phyloP scores from a whole-genome alignment of 2,888 invertebrate genomes.

The Anagyrus pseudococci region DNA sequence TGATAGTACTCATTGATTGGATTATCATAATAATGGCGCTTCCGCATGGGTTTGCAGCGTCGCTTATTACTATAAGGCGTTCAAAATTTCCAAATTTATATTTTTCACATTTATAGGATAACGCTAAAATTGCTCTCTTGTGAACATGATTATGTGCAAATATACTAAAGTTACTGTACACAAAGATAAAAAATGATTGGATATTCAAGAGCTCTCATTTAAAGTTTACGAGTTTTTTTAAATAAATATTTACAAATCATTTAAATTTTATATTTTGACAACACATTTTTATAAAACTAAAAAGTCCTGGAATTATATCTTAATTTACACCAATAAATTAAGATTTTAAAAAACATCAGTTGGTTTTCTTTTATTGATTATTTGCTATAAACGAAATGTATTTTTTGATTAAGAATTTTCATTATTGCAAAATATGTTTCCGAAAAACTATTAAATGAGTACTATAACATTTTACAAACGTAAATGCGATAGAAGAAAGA shows the following conservation, averaged over 20 bases:
- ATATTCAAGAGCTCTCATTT: conserved; percentile 2
- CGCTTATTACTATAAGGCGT: too few relatives aligned
- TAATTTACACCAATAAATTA: background rate
- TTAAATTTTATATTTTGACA: conserved; percentile 21
- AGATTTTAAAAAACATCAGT: background rate
- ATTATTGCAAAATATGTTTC: background rate
- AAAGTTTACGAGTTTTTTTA: conserved; percentile 7
- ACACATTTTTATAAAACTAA: background rate
- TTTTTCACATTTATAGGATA: too few relatives aligned
- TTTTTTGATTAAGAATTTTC: conserved; percentile 21
- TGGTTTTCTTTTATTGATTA: background rate
- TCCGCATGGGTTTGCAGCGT: conserved; percentile 9
- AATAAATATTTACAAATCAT: background rate
- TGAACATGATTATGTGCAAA: too few relatives aligned
- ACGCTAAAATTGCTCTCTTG: conserved; percentile 12
- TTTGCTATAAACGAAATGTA: background rate
- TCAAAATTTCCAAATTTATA: too few relatives aligned
- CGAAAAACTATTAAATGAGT: conserved; percentile 7
- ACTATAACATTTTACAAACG: conserved; percentile 20
- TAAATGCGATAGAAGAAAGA: conserved; percentile 22
- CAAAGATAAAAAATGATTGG: too few relatives aligned
- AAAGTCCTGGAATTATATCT: background rate
- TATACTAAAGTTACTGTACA: too few relatives aligned
- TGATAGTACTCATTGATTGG: conserved; percentile 24
- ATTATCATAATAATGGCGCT: conserved; percentile 9